Evolutionary conservation across 2,113 vertebrate genomes (phyloP).

Genomic region (Campylomormyrus tamandua): DNA sequence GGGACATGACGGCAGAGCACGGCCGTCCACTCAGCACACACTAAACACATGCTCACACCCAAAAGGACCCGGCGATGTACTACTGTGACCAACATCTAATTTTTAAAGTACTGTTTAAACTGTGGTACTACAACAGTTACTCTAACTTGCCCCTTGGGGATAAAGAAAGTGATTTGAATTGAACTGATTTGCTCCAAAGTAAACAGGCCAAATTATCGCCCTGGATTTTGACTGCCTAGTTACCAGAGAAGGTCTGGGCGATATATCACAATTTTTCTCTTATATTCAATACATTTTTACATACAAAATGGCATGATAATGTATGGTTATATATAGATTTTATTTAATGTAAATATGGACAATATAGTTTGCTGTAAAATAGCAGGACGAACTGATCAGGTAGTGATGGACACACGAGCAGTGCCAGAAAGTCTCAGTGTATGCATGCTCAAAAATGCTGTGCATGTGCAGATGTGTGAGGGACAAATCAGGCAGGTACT

Average conservation of each 20-base stretch:
- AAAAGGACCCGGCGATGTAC: neutral
- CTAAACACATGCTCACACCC: neutral
- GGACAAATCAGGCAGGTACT: neutral
- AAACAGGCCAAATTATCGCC: neutral
- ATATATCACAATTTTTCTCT: neutral
- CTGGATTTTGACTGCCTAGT: neutral
- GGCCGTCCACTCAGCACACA: neutral
- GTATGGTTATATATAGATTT: neutral
- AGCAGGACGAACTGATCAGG: neutral
- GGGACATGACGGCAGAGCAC: neutral
- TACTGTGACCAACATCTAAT: neutral
- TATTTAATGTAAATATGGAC: neutral
- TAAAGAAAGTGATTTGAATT: no score
- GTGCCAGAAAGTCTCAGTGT: neutral
- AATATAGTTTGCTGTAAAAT: neutral
- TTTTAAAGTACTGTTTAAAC: neutral
- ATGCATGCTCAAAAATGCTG: neutral
- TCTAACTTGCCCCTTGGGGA: neutral
- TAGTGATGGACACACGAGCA: neutral
- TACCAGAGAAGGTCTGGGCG: neutral
- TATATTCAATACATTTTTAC: neutral
- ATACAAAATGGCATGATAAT: neutral
- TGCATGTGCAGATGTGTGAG: neutral
- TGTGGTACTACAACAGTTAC: neutral
- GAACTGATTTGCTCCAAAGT: neutral